Evolutionary conservation across 2,113 vertebrate genomes (phyloP).

Genomic region (Hippocampus comes): DNA sequence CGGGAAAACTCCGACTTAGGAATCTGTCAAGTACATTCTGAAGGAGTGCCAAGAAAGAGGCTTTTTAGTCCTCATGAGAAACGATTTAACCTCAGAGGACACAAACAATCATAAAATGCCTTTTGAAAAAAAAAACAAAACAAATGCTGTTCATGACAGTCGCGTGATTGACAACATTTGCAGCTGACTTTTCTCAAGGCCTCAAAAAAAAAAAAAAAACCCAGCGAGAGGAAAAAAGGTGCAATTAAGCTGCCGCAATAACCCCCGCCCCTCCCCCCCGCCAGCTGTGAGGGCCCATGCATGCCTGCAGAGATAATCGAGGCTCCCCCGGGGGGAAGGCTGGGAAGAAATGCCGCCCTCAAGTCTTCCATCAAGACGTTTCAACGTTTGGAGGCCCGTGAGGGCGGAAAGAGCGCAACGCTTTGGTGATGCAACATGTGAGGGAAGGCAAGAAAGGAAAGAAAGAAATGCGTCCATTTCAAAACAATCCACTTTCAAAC

Average conservation of each 20-base stretch:
- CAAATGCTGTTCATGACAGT: no score
- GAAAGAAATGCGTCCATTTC: no score
- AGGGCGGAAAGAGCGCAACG: background rate
- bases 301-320: background rate
- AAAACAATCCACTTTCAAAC: no score
- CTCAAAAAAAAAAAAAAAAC: background rate
- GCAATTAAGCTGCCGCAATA: background rate
- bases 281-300: background rate
- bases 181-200: no score
- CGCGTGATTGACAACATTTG: no score
- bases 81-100: background rate
- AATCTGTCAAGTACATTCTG: conserved; percentile 4
- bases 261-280: background rate
- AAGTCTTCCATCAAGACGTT: background rate
- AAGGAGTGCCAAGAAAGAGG: conserved; percentile 24
- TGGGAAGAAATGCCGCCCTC: background rate
- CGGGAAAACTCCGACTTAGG: conserved; percentile 21
- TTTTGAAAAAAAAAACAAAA: background rate
- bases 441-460: background rate
- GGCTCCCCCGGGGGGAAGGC: background rate
- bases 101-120: background rate
- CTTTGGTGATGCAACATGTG: background rate
- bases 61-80: background rate
- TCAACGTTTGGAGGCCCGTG: background rate
- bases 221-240: background rate